Evolutionary conservation across 2,797 vertebrate genomes (phyloP).

Genomic region (Pipistrellus pygmaeus): DNA sequence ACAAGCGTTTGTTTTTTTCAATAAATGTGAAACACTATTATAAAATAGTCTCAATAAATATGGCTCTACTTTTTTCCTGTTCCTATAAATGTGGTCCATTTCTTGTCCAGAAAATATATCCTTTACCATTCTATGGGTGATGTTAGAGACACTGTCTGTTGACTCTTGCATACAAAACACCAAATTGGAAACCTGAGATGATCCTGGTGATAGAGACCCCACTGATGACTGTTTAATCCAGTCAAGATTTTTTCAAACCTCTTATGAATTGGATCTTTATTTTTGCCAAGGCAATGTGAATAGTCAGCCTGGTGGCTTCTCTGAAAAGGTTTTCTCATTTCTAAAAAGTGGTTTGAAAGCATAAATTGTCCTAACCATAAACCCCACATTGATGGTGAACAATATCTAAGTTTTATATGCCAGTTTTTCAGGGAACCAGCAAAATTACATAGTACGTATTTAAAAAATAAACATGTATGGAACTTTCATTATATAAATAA

Average conservation of each 20-base stretch:
- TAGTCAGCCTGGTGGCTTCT: neutral
- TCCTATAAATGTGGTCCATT: neutral
- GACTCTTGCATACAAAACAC: neutral
- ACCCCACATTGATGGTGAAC: neutral
- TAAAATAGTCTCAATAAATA: constrained; percentile 2
- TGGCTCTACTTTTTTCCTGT: neutral
- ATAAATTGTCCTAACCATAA: neutral
- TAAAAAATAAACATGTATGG: neutral
- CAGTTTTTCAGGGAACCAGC: neutral
- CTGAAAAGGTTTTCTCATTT: neutral
- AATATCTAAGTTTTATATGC: neutral
- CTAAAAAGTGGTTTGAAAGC: neutral
- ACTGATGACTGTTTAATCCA: neutral
- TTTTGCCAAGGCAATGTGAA: neutral
- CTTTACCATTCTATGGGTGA: neutral
- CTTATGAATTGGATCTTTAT: neutral
- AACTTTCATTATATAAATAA: neutral
- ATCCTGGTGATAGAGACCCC: neutral
- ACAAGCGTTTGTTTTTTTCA: neutral
- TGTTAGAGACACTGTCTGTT: neutral
- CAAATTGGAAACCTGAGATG: neutral
- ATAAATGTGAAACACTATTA: constrained; percentile 12
- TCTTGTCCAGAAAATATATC: neutral
- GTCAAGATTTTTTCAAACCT: neutral
- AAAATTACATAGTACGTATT: neutral